These are phyloP conservation scores for Pachyramphus minor DNA, from an alignment of 2,113 vertebrate genomes.

Conservation along the genomic window DNA sequence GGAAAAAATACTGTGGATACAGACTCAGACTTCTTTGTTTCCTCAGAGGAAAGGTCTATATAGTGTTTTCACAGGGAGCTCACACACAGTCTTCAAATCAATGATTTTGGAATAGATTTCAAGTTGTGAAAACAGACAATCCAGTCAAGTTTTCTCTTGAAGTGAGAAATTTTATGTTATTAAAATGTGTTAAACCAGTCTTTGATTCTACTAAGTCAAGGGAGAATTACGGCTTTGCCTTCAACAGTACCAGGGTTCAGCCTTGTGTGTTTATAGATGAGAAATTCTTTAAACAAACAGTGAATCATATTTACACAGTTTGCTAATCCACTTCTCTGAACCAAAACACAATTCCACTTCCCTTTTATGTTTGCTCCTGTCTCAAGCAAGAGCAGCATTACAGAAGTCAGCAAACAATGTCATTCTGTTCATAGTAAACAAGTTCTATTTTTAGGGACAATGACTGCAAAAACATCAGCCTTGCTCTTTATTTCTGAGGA, in stretches of 20 bases:
- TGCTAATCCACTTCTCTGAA: constrained; percentile 26
- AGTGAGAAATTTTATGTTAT: neutral
- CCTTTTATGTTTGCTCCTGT: constrained; percentile 5
- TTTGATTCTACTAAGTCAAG: neutral
- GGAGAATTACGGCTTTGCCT: neutral
- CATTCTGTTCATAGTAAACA: constrained; percentile 47
- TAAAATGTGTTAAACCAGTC: neutral
- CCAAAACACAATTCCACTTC: neutral
- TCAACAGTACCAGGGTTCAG: neutral
- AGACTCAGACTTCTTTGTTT: neutral
- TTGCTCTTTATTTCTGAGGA: neutral
- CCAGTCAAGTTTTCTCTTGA: neutral
- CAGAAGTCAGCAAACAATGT: constrained; percentile 3
- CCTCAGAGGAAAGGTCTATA: neutral
- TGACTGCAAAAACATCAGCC: neutral
- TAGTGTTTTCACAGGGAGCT: neutral
- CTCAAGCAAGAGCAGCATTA: neutral
- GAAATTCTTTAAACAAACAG: constrained; percentile 20
- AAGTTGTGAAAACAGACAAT: neutral
- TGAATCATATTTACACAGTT: neutral
- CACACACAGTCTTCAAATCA: neutral
- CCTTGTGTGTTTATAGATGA: neutral
- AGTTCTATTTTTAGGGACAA: neutral
- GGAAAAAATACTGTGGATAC: neutral
- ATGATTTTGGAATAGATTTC: neutral